Percentiles rank a stretch among this genome's conserved stretches.
Conservation (phyloP, 2,888 invertebrate species). For the Drosophila tripunctata region DNA sequence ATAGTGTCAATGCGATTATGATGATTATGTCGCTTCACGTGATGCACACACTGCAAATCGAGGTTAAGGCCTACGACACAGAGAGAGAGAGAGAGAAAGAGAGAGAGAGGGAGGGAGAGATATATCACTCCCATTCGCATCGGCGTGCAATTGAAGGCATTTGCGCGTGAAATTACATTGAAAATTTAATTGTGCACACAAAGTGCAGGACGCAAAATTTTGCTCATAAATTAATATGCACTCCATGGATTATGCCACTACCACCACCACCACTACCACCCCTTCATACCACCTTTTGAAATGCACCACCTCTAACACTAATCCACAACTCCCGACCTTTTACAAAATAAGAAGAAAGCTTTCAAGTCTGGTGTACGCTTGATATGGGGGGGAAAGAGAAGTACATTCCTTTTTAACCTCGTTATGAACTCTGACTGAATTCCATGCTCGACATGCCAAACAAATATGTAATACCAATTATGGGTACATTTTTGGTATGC, state of each 20-base stretch:
- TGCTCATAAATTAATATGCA: slow-evolving; percentile 68
- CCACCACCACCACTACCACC: not conserved
- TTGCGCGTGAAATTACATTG: slow-evolving; percentile 76
- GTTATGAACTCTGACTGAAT: slow-evolving; percentile 6
- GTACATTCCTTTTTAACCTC: slow-evolving; percentile 1
- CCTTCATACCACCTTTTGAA: not conserved
- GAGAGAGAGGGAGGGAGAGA: not conserved
- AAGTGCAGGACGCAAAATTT: slow-evolving; percentile 61
- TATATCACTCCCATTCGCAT: not conserved
- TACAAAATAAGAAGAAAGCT: not conserved
- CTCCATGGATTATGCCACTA: slow-evolving; percentile 36
- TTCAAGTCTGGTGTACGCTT: not conserved
- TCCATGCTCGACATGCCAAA: slow-evolving; percentile 6
- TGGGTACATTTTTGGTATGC: slow-evolving; percentile 11
- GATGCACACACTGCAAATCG: slow-evolving; percentile 42
- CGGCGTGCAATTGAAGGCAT: slow-evolving; percentile 62
- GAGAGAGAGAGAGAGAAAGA: not conserved
- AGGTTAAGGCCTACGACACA: slow-evolving; percentile 17
- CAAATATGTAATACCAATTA: slow-evolving; percentile 19
- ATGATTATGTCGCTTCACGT: slow-evolving; percentile 72
- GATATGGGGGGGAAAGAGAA: too few relatives aligned
- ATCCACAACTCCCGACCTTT: too few relatives aligned
- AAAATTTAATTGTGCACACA: slow-evolving; percentile 74
- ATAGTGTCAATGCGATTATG: slow-evolving; percentile 75
- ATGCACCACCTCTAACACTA: too few relatives aligned